phyloP scores from a whole-genome alignment of 2,113 vertebrate species.

The Xyliphius kryptos region DNA sequence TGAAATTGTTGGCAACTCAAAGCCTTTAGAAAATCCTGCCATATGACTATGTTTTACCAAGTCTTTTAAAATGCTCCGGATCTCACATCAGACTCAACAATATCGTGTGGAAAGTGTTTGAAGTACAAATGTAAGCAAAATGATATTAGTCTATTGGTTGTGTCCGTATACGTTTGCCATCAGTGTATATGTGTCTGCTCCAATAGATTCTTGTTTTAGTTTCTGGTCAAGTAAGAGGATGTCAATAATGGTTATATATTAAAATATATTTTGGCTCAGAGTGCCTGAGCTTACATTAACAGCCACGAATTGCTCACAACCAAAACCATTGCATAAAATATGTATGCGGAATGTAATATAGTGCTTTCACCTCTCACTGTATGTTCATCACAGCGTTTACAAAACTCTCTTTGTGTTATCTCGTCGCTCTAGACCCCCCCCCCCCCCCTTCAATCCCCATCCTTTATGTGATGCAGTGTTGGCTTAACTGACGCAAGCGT shows the following conservation, averaged over 20 bases:
- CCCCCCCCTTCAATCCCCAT: no score
- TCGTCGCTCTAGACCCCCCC: not conserved
- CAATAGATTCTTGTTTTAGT: no score
- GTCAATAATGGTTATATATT: not conserved
- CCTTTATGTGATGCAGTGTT: not conserved
- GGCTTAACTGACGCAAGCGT: slow-evolving; percentile 24
- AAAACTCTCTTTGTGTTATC: not conserved
- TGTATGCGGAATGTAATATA: slow-evolving; percentile 25
- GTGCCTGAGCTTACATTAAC: slow-evolving; percentile 3
- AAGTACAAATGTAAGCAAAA: no score
- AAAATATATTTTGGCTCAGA: not conserved
- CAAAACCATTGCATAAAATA: slow-evolving; percentile 48
- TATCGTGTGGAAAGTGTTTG: no score
- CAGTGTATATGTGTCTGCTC: no score
- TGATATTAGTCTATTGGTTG: no score
- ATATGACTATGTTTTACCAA: no score
- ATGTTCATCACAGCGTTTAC: slow-evolving; percentile 1
- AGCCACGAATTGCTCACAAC: slow-evolving; percentile 51
- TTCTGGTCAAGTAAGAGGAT: not conserved
- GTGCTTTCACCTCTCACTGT: slow-evolving; percentile 1
- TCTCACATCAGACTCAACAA: no score
- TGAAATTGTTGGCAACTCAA: no score
- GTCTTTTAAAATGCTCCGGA: no score
- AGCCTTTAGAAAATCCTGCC: no score
- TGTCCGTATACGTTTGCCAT: no score